Base-by-base conservation (phyloP, 2,797 vertebrate species). In the Chelonia mydas region DNA sequence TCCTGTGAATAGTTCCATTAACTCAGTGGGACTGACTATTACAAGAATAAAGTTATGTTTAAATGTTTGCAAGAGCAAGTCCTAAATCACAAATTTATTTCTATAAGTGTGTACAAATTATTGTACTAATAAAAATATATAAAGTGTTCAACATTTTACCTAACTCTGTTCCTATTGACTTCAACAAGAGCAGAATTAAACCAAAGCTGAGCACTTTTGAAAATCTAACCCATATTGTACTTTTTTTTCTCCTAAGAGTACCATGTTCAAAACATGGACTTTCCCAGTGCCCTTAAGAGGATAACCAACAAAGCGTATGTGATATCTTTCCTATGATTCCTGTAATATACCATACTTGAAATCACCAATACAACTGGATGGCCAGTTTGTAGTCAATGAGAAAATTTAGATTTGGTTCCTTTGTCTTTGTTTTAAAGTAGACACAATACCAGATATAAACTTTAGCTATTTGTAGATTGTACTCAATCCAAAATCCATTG, bases 11-110 rank as follows among this genome's bases (percentile, higher is more conserved):
- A 84, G 90, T 92, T 90, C 80, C 81, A 81, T 53, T 84, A 95
- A 95, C 96, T 92, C 92, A 93, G 91, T 28, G 74, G 25, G 27
- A 81, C 84, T 87, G 81, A 92, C 90, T 84, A 93, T 91, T 92
- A 96, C 94, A 95, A 93, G 90, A 96, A 90, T 86, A 90, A 89
- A 88, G 37, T 90, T 50, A 91, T 89, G 86, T 92, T 93, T 86
- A 83, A 91, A 96, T 61, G 91, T 86, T 92, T 96, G 96, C 19
- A 72, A 72, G 68, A 72, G 11, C 37, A 41, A 11, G 19, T 80
- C 84, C 83, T 94, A 91, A 79, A 84, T 90, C 57, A 92, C 53
- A 88, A 51, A 9, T 89, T 53, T 81, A 37, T 91, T 91, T 88
- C 89, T 93, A 81, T 51, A 21, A 8, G 65, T 81, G 94, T 33